Conservation (phyloP, 2,113 vertebrate genomes). For the Pomatostomus ruficeps region DNA sequence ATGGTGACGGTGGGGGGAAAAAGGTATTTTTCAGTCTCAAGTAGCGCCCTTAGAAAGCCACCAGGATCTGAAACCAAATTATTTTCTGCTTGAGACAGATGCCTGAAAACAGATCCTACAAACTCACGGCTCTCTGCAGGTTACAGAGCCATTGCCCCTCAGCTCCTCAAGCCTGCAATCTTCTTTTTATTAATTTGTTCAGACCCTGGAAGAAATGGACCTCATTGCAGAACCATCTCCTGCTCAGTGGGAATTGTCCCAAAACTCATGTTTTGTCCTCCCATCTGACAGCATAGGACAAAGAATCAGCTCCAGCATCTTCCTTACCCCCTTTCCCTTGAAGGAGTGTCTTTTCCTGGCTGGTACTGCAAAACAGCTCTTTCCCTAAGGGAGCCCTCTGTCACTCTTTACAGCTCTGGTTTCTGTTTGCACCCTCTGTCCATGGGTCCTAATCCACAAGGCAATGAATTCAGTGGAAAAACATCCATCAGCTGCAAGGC, state of each 20-base stretch:
- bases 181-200: background rate
- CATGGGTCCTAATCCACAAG: background rate
- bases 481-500: background rate
- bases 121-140: background rate
- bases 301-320: background rate
- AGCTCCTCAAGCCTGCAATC: background rate
- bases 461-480: background rate
- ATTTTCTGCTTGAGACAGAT: background rate
- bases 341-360: background rate
- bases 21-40: background rate
- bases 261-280: background rate
- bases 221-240: background rate
- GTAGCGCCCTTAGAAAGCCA: background rate
- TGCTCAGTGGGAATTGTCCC: background rate
- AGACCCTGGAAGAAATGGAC: background rate
- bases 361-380: background rate
- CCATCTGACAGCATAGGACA: background rate
- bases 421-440: background rate
- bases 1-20: background rate
- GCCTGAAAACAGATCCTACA: background rate
- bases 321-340: background rate
- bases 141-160: background rate
- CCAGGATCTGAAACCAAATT: background rate
- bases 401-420: background rate
- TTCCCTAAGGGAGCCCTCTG: background rate